Percentiles rank a stretch among this genome's conserved stretches.
phyloP scores from a whole-genome alignment of 1,140 invertebrate species.

The Danaus plexippus region DNA sequence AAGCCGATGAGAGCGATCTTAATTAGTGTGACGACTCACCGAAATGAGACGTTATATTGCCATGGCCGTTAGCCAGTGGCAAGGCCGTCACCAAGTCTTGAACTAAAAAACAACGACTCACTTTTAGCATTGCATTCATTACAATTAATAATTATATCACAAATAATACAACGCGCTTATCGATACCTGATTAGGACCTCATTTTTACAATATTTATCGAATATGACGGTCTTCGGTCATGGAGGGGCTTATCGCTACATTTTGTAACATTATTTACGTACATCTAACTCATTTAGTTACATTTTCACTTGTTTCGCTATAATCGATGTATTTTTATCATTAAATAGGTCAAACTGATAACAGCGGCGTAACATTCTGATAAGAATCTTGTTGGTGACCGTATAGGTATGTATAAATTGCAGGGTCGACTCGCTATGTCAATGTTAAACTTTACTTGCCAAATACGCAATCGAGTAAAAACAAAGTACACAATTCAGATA shows the following conservation, averaged over 20 bases:
- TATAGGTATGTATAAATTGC: conserved; percentile 38
- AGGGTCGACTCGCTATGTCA: conserved; percentile 54
- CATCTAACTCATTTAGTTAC: conserved; percentile 29
- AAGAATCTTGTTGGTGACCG: conserved; percentile 58
- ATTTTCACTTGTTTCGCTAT: conserved; percentile 29
- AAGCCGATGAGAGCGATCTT: conserved; percentile 62
- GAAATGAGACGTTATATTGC: conserved; percentile 69
- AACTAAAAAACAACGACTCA: conserved; percentile 71
- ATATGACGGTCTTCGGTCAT: conserved; percentile 21
- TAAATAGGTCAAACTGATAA: conserved; percentile 66
- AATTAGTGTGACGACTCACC: conserved; percentile 67
- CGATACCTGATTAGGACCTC: conserved; percentile 22
- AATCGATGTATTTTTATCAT: conserved; percentile 40
- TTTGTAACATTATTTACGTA: conserved; percentile 19
- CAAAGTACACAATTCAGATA: conserved; percentile 28
- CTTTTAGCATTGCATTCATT: conserved; percentile 65
- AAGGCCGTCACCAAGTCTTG: conserved; percentile 73
- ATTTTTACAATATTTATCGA: conserved; percentile 18
- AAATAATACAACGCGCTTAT: conserved; percentile 27
- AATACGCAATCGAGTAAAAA: conserved; percentile 60
- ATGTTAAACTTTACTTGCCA: conserved; percentile 60
- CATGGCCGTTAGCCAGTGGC: conserved; percentile 70
- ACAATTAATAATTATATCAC: conserved; percentile 22
- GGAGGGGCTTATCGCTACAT: conserved; percentile 20
- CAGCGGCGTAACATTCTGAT: conserved; percentile 47